Percentiles rank a stretch among this genome's conserved stretches.
Conservation (phyloP, 2,888 invertebrate genomes). For the Epiblema foenella region DNA sequence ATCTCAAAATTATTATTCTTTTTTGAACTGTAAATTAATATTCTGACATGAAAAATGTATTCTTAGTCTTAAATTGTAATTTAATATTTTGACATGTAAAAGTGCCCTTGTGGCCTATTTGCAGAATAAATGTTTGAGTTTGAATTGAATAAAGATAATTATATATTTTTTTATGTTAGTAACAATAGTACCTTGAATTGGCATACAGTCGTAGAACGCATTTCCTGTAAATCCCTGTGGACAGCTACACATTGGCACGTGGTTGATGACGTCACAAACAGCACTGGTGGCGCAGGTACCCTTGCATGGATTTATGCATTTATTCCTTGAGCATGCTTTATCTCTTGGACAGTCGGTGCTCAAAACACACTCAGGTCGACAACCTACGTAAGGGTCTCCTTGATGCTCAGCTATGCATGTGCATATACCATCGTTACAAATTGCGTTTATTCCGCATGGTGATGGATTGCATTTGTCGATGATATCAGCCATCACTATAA, state of each 20-base stretch:
- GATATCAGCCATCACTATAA: constrained; percentile 59
- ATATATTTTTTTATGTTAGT: too few species aligned
- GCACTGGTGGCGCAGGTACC: constrained; percentile 89
- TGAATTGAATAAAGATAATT: too few species aligned
- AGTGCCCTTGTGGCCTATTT: too few species aligned
- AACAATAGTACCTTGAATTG: constrained; percentile 70
- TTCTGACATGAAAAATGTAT: too few species aligned
- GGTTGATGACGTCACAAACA: constrained; percentile 89
- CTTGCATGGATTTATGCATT: constrained; percentile 89
- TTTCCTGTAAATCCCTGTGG: constrained; percentile 88
- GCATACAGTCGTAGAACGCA: constrained; percentile 87
- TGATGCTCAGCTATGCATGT: constrained; percentile 86
- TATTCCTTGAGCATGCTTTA: constrained; percentile 87
- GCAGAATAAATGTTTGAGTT: too few species aligned
- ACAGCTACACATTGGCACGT: constrained; percentile 89
- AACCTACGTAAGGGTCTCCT: constrained; percentile 88
- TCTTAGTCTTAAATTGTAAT: too few species aligned
- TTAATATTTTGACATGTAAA: too few species aligned
- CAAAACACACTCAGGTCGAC: constrained; percentile 89
- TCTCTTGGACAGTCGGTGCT: constrained; percentile 87
- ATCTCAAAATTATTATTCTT: too few species aligned
- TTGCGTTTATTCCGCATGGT: constrained; percentile 87
- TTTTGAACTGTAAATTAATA: too few species aligned
- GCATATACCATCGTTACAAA: constrained; percentile 85
- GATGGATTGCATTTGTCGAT: constrained; percentile 85